A percentile compares a stretch with the other conserved stretches of the same genome.
phyloP scores from a whole-genome alignment of 2,888 invertebrate species.

The Stenurella melanura region DNA sequence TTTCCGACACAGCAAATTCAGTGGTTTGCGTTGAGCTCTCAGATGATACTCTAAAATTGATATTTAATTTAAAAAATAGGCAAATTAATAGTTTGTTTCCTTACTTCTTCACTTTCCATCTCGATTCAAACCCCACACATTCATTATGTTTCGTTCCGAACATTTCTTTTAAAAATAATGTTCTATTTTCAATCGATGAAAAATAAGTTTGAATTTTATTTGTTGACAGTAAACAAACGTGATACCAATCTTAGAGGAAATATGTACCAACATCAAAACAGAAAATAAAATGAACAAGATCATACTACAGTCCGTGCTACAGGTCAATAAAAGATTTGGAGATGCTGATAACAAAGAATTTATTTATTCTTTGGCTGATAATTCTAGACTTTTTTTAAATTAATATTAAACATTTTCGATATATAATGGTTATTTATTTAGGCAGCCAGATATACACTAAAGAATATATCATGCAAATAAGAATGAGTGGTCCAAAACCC shows the following conservation, averaged over 20 bases:
- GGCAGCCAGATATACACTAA: no score
- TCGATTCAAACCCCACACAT: slow-evolving; percentile 74
- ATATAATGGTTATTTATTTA: no score
- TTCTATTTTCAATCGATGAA: slow-evolving; percentile 25
- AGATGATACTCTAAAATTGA: slow-evolving; percentile 62
- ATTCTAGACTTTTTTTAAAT: no score
- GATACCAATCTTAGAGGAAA: neutral
- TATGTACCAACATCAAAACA: neutral
- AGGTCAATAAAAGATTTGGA: no score
- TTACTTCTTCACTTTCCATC: slow-evolving; percentile 71
- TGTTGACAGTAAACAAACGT: slow-evolving; percentile 33
- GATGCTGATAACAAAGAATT: no score
- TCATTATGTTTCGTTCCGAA: slow-evolving; percentile 73
- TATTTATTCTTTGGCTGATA: no score
- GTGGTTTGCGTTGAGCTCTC: slow-evolving; percentile 66
- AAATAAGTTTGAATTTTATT: slow-evolving; percentile 26
- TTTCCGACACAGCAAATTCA: slow-evolving; percentile 62
- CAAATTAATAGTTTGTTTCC: slow-evolving; percentile 32
- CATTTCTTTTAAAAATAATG: slow-evolving; percentile 64
- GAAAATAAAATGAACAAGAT: no score
- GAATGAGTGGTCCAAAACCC: no score
- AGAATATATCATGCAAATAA: no score
- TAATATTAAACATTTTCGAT: no score
- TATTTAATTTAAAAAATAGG: neutral
- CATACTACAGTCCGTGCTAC: no score